phyloP scores from a whole-genome alignment of 2,888 invertebrate species.

The Tigriopus californicus region DNA sequence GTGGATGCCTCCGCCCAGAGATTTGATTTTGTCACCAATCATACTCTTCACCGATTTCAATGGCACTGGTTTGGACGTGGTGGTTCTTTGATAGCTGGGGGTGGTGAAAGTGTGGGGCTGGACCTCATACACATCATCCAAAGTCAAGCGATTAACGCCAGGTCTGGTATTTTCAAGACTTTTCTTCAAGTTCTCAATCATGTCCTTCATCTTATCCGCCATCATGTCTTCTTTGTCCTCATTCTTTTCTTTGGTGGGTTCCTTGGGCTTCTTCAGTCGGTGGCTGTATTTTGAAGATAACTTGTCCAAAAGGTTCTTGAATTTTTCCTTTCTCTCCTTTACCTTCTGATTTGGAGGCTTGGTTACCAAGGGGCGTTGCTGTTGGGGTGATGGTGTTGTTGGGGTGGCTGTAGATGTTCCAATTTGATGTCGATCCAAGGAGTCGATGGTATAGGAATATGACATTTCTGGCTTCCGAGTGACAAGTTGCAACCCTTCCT shows the following conservation, averaged over 20 bases:
- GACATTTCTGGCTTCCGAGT: too few species aligned
- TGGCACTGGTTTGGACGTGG: neutral
- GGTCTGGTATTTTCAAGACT: neutral
- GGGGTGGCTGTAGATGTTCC: neutral
- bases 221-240: neutral
- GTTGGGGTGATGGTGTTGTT: neutral
- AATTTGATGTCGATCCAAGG: neutral
- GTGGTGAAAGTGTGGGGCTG: neutral
- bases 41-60: neutral
- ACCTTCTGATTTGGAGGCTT: neutral
- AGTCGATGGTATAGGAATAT: too few species aligned
- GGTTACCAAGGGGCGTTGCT: neutral
- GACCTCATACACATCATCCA: neutral
- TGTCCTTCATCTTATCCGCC: conserved; percentile 1
- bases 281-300: neutral
- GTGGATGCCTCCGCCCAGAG: neutral
- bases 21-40: conserved; percentile 1
- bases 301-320: neutral
- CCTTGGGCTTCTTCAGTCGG: neutral
- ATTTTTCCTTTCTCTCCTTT: neutral
- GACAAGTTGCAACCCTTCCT: neutral
- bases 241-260: neutral
- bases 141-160: neutral
- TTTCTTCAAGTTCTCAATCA: conserved; percentile 8
- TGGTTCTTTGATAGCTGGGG: neutral